phyloP scores from a whole-genome alignment of 2,888 invertebrate genomes.

The Adineta ricciae region DNA sequence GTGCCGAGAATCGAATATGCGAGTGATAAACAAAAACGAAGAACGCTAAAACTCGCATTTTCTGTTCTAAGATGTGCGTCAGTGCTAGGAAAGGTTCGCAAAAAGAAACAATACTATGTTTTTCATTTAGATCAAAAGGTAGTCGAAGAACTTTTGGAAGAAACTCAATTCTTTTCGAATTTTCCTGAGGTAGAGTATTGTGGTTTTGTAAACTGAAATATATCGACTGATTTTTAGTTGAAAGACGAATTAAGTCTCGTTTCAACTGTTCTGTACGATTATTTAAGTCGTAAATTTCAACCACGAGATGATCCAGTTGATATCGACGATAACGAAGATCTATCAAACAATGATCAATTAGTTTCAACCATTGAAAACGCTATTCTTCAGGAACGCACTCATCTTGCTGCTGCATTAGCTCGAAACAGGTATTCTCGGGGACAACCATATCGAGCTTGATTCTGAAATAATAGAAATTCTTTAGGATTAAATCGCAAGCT shows the following conservation, averaged over 20 bases:
- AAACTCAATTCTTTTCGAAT: constrained; percentile 28
- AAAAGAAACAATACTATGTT: too few species aligned
- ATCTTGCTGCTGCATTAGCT: constrained; percentile 31
- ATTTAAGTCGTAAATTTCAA: constrained; percentile 33
- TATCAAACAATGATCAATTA: constrained; percentile 24
- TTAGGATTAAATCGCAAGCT: constrained; percentile 30
- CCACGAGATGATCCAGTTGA: constrained; percentile 26
- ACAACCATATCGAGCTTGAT: too few species aligned
- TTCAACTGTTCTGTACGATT: constrained; percentile 30
- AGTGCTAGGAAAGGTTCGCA: too few species aligned
- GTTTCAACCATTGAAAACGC: constrained; percentile 29
- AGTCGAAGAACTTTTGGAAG: constrained; percentile 30
- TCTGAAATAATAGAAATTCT: neutral
- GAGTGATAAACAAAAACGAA: constrained; percentile 30
- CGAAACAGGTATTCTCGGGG: neutral
- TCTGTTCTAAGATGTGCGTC: constrained; percentile 30
- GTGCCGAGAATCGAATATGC: constrained; percentile 31
- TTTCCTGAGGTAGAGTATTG: constrained; percentile 20
- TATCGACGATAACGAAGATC: constrained; percentile 3
- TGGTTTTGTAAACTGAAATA: neutral
- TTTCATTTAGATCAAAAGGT: constrained; percentile 30
- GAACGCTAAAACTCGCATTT: constrained; percentile 31
- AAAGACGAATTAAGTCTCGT: constrained; percentile 34
- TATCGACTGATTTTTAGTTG: constrained; percentile 6
- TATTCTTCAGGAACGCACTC: constrained; percentile 27